Base-by-base conservation (phyloP, 1,140 invertebrate species). In the Sminthurides bifidus region DNA sequence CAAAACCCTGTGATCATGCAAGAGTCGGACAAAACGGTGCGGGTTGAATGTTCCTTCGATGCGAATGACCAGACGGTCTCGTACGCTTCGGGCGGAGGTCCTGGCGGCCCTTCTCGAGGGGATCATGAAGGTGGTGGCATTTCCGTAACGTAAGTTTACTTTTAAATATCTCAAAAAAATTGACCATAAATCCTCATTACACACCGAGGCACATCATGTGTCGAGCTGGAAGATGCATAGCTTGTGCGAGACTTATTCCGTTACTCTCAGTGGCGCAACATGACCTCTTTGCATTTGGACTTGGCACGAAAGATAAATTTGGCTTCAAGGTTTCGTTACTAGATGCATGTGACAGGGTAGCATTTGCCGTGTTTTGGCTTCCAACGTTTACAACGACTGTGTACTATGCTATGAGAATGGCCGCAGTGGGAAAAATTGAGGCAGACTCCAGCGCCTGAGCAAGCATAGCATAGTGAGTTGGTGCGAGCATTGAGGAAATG, bases 1-100 rank as follows among this genome's bases (percentile, higher is more conserved):
- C 71, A 75, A 58, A 76, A 76, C 60, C 71, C 75, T 12, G 68
- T 76, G 2, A 75, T 76, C 51, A 74, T 76, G 71, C 75, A 74
- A 56, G 73, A 76, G 48, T 73, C 69, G 17, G 75, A 76, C 58
- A 71, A 71, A 53, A 75, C 70, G 3, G 73, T 76, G 14, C 65
- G 74, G 57, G 75, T 76, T 17, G 72, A 75, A 57, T 76, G 75
- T 53, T 71, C 73, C 5, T 76, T 76, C 61, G 72, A 74, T 56
- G 71, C 72, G 10, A 66, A 65, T 23, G 74, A 76, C 56, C 73
- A 75, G 60, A 76, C 74, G 15, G 69, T 76, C 12, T 73, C 71
- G 4, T 68, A 73, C 43, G 66, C 68, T 26, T 68, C 71, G 10
- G 63, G 63, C n/a, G 69, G 67, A 6, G 60, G 52, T 15, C 59